Percentiles rank a stretch among this genome's conserved stretches.
These are phyloP conservation scores for Entomobrya multifasciata DNA, from an alignment of 2,888 invertebrate genomes.

Conservation along the genomic window DNA sequence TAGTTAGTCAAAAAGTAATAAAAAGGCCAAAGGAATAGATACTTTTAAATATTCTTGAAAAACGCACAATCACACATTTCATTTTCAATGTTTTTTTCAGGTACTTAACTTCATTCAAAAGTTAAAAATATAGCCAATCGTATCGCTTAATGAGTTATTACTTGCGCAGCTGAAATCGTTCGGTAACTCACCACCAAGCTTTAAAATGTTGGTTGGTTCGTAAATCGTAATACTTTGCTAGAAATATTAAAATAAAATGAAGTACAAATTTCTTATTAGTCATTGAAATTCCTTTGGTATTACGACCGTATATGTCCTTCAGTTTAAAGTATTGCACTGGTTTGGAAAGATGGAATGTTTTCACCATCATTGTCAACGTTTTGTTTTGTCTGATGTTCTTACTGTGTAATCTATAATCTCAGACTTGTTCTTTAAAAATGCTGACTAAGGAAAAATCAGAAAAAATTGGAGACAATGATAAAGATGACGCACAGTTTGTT, in stretches of 20 bases:
- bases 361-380: slow-evolving; percentile 8
- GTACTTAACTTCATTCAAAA: too few species aligned
- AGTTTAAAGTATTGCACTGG: neutral
- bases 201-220: too few species aligned
- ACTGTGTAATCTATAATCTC: too few species aligned
- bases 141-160: too few species aligned
- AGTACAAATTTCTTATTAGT: too few species aligned
- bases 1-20: slow-evolving; percentile 26
- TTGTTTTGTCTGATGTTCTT: slow-evolving; percentile 23
- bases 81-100: slow-evolving; percentile 1
- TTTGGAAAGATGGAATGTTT: neutral
- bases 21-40: slow-evolving; percentile 11
- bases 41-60: neutral
- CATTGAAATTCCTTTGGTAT: too few species aligned
- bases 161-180: too few species aligned
- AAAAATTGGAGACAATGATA: slow-evolving; percentile 52
- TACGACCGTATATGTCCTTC: neutral
- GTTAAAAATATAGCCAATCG: too few species aligned
- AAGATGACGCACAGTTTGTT: neutral
- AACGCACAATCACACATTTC: neutral
- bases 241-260: too few species aligned
- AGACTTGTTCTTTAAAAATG: too few species aligned
- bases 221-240: too few species aligned
- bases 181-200: too few species aligned
- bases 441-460: slow-evolving; percentile 59